A percentile compares a stretch with the other conserved stretches of the same genome.
phyloP scores from a whole-genome alignment of 2,888 invertebrate genomes.

The Emmelina monodactyla region DNA sequence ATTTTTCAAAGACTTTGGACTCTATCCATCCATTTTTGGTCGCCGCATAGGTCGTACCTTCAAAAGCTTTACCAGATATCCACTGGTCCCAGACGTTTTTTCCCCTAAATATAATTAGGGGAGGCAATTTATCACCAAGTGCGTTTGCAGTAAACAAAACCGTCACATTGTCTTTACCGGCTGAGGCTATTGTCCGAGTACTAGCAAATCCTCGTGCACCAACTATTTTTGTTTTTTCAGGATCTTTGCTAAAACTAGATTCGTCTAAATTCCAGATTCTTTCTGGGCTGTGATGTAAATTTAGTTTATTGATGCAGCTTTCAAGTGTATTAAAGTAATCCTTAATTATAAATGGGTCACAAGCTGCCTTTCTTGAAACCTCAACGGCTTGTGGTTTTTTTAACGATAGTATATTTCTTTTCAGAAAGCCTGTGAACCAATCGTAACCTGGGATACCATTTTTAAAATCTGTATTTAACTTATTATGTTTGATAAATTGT shows the following conservation, averaged over 20 bases:
- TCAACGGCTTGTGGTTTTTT: constrained; percentile 17
- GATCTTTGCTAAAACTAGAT: constrained; percentile 11
- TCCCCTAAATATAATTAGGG: constrained; percentile 24
- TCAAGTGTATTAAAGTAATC: constrained; percentile 15
- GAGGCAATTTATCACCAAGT: constrained; percentile 23
- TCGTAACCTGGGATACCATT: constrained; percentile 14
- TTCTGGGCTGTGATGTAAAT: constrained; percentile 12
- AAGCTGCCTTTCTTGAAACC: constrained; percentile 15
- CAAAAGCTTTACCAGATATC: constrained; percentile 21
- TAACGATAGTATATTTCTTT: constrained; percentile 14
- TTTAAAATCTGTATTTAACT: constrained; percentile 10
- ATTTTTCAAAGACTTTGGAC: constrained; percentile 15
- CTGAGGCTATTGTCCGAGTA: constrained; percentile 19
- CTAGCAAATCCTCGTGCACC: constrained; percentile 12
- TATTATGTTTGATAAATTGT: constrained; percentile 2
- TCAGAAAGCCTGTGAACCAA: constrained; percentile 11
- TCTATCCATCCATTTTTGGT: constrained; percentile 24
- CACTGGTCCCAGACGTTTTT: constrained; percentile 30
- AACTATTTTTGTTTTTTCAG: constrained; percentile 11
- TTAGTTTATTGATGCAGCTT: constrained; percentile 9
- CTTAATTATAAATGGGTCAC: constrained; percentile 15
- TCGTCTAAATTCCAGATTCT: constrained; percentile 15
- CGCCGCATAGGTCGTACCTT: constrained; percentile 20
- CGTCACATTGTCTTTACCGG: constrained; percentile 25
- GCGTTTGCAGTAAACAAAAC: constrained; percentile 19